These are phyloP conservation scores for Volucella zonaria DNA, from an alignment of 2,888 invertebrate species.

Conservation along the genomic window DNA sequence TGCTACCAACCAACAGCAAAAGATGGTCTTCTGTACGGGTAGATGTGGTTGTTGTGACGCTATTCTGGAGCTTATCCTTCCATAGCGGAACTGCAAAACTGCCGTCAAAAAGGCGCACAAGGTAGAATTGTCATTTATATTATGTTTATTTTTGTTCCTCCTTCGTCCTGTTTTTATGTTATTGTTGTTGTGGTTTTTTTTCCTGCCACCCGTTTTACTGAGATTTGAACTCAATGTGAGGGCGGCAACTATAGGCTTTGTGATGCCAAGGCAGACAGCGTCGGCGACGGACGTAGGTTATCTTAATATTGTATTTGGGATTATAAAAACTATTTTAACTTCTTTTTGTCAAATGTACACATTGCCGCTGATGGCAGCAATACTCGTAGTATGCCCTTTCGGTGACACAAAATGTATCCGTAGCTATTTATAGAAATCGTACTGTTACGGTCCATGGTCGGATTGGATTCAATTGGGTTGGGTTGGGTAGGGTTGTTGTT, in stretches of 20 bases:
- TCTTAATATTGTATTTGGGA: slow-evolving; percentile 55
- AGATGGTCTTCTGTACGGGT: slow-evolving; percentile 3
- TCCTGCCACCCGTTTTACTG: slow-evolving; percentile 17
- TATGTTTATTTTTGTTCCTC: slow-evolving; percentile 43
- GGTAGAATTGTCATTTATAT: slow-evolving; percentile 68
- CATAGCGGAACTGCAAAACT: slow-evolving; percentile 63
- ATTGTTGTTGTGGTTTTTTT: background rate
- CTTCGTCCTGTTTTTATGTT: slow-evolving; percentile 4
- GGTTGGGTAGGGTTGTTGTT: slow-evolving; percentile 20
- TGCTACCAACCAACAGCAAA: slow-evolving; percentile 16
- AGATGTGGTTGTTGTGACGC: slow-evolving; percentile 52
- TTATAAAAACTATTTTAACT: slow-evolving; percentile 63
- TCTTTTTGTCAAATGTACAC: slow-evolving; percentile 52
- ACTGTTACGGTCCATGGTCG: background rate
- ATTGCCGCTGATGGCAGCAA: slow-evolving; percentile 54
- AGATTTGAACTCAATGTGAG: slow-evolving; percentile 42
- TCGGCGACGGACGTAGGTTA: slow-evolving; percentile 53
- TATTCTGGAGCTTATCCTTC: slow-evolving; percentile 64
- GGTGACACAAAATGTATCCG: slow-evolving; percentile 14
- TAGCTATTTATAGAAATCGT: slow-evolving; percentile 24
- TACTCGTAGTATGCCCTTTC: slow-evolving; percentile 34
- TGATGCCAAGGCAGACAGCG: slow-evolving; percentile 40
- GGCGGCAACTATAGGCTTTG: slow-evolving; percentile 37
- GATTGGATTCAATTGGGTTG: slow-evolving; percentile 14
- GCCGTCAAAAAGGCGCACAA: slow-evolving; percentile 72